A percentile compares a stretch with the other conserved stretches of the same genome.
These are phyloP conservation scores for Leptarthrus brevirostris DNA, from an alignment of 2,888 invertebrate genomes.

Conservation along the genomic window DNA sequence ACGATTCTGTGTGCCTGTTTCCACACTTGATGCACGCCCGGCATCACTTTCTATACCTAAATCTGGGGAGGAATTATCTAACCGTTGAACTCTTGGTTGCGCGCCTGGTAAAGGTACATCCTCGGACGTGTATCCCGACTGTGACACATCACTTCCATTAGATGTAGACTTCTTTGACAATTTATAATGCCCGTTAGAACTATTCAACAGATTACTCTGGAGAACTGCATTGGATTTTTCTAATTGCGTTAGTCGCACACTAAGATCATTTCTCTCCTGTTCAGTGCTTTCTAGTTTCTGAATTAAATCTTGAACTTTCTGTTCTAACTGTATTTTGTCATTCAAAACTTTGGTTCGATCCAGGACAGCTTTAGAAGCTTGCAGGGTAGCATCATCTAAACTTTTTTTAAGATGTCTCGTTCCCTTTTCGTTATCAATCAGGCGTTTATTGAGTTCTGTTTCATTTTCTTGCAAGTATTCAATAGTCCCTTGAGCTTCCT, in stretches of 20 bases:
- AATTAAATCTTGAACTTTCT: conserved; percentile 59
- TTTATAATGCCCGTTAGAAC: conserved; percentile 14
- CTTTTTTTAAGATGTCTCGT: conserved; percentile 74
- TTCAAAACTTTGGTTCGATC: conserved; percentile 80
- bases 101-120: conserved; percentile 59
- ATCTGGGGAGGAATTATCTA: conserved; percentile 79
- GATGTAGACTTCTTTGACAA: neutral
- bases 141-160: conserved; percentile 60
- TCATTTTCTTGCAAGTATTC: conserved; percentile 66
- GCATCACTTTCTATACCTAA: conserved; percentile 90
- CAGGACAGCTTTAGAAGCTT: conserved; percentile 78
- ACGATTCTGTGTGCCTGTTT: conserved; percentile 58
- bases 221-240: conserved; percentile 61
- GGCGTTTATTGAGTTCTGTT: conserved; percentile 64
- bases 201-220: conserved; percentile 63
- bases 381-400: conserved; percentile 78
- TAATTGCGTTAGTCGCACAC: conserved; percentile 60
- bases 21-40: conserved; percentile 72
- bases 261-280: conserved; percentile 61
- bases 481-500: conserved; percentile 65
- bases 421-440: conserved; percentile 67
- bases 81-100: conserved; percentile 56
- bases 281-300: conserved; percentile 57
- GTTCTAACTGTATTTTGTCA: conserved; percentile 76
- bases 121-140: conserved; percentile 69